Base-by-base conservation (phyloP, 2,113 vertebrate species). In the Saccopteryx bilineata region DNA sequence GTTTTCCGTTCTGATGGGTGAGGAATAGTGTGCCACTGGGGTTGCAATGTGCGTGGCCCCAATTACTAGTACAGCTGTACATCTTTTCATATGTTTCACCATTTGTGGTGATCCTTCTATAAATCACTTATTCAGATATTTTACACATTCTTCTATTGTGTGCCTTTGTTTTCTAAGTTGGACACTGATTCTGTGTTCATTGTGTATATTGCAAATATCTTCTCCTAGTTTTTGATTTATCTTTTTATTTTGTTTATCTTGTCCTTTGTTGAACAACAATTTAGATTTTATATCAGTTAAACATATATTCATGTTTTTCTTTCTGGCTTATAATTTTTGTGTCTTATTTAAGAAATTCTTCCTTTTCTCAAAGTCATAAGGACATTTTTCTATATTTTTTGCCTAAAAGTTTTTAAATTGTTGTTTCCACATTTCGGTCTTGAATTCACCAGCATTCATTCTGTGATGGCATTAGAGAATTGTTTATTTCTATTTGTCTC, bases 371-470 rank as follows among this genome's bases (percentile, higher is more conserved):
- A 80, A 63, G 31, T 52, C 31, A 39, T 81, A 80, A 80, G 52
- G 58, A 80, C 7, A 28, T 71, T 82, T 80, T 46, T 54, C 24
- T 56, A 11, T 72, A 48, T 72, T 84, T 66, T 91, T 82, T 91
- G 60, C 14, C 60, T 80, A 14, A 95, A 91, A 52, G 7, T 81
- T 93, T 74, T 39, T 33, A 61, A 94, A 60, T 91, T 93, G 66
- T 58, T 48, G 23, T 82, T 93, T 86, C 33, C 19, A 85, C 19
- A 81, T 61, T 68, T 60, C 28, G 10, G 7, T 69, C 82, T 92
- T 81, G 46, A 82, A 76, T 75, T n/a, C 50, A 74, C 6, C 1
- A 69, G 68, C n/a, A 33, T 74, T 94, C 39, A 72, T 79, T 79
- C 60, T n/a, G 0, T 74, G n/a, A 24, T 46, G 50, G 56, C 60